phyloP scores from a whole-genome alignment of 2,888 invertebrate genomes.

The Drosophila rellima region DNA sequence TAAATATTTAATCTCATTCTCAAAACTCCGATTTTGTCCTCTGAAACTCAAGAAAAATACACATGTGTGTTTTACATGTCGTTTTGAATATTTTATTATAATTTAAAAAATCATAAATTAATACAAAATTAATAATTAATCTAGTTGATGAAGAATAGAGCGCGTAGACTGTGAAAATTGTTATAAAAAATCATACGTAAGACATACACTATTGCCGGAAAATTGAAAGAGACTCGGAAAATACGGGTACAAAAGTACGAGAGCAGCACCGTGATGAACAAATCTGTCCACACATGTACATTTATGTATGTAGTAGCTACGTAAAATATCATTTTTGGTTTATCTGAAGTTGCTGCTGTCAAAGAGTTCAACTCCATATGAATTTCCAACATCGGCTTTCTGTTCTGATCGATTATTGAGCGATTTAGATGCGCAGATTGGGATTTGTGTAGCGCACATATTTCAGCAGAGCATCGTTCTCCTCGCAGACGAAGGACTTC shows the following conservation, averaged over 20 bases:
- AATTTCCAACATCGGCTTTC: slow-evolving; percentile 16
- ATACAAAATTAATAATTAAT: slow-evolving; percentile 83
- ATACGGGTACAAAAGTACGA: slow-evolving; percentile 19
- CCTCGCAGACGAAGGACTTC: slow-evolving; percentile 95
- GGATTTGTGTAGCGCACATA: slow-evolving; percentile 94
- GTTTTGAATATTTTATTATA: slow-evolving; percentile 75
- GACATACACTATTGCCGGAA: slow-evolving; percentile 53
- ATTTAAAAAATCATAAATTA: slow-evolving; percentile 83
- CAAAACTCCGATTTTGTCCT: background rate
- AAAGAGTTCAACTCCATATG: slow-evolving; percentile 34
- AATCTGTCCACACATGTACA: slow-evolving; percentile 21
- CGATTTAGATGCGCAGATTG: slow-evolving; percentile 89
- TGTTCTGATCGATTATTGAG: slow-evolving; percentile 1
- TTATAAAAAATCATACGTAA: slow-evolving; percentile 56
- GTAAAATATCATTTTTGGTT: slow-evolving; percentile 83
- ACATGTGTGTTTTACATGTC: slow-evolving; percentile 36
- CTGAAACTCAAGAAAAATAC: slow-evolving; percentile 1
- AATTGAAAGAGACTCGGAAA: slow-evolving; percentile 31
- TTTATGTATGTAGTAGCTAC: slow-evolving; percentile 34
- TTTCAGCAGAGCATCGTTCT: slow-evolving; percentile 94
- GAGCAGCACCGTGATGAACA: slow-evolving; percentile 38
- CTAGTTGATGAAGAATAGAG: slow-evolving; percentile 73
- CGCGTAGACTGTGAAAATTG: slow-evolving; percentile 45
- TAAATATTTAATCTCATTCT: background rate
- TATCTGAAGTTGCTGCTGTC: slow-evolving; percentile 70